Evolutionary conservation across 2,797 vertebrate species (phyloP).

Genomic region (Rhinogobio ventralis): DNA sequence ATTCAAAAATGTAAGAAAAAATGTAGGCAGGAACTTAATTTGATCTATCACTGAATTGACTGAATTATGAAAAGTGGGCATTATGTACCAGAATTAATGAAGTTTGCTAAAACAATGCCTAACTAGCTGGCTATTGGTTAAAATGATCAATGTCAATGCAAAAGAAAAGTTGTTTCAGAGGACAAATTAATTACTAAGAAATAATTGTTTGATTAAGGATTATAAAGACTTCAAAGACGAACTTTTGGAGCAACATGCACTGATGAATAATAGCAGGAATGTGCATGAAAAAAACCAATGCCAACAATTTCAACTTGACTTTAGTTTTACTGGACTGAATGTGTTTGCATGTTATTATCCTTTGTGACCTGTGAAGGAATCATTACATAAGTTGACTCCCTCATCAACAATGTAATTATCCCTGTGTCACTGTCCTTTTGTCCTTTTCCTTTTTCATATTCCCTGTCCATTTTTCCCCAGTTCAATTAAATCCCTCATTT

Average conservation of each 20-base stretch:
- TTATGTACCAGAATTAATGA: not conserved
- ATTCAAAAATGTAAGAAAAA: not conserved
- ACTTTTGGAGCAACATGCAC: not conserved
- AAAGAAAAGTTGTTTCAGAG: not conserved
- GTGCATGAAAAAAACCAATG: not conserved
- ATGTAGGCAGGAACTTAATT: not conserved
- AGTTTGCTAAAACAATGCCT: not conserved
- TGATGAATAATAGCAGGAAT: not conserved
- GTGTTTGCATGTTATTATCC: not conserved
- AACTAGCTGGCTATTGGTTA: not conserved
- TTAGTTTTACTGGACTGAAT: not conserved
- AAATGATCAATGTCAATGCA: not conserved
- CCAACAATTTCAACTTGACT: not conserved
- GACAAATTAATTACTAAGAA: not conserved
- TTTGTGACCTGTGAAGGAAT: slow-evolving; percentile 35
- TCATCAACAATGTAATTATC: slow-evolving; percentile 10
- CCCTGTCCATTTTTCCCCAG: not conserved
- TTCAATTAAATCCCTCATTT: slow-evolving; percentile 11
- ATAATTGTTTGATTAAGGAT: not conserved
- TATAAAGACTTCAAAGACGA: not conserved
- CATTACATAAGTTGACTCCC: slow-evolving; percentile 49
- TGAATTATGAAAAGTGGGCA: not conserved
- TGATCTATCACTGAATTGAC: not conserved
- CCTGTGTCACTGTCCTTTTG: slow-evolving; percentile 41
- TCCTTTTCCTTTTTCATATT: slow-evolving; percentile 34